These are phyloP conservation scores for Meganola albula DNA, from an alignment of 2,888 invertebrate species.

Conservation along the genomic window DNA sequence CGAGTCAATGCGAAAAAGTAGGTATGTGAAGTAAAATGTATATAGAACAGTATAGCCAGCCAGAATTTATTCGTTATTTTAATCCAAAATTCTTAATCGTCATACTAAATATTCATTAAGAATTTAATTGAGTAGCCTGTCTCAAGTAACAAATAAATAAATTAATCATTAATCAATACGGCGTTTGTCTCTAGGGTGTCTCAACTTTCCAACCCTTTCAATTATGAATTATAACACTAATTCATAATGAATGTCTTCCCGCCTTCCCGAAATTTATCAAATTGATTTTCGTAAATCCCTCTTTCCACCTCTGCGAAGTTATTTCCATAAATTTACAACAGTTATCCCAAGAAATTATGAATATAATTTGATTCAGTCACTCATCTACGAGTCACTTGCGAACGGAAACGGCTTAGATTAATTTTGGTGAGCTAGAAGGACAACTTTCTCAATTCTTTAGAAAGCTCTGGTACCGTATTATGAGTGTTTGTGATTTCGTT, in stretches of 20 bases:
- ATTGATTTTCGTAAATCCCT: constrained; percentile 65
- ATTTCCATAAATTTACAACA: constrained; percentile 68
- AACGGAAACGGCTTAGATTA: constrained; percentile 29
- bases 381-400: constrained; percentile 29
- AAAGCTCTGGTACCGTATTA: too few relatives aligned
- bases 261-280: constrained; percentile 70
- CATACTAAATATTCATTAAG: constrained; percentile 4
- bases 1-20: too few relatives aligned
- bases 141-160: constrained; percentile 31
- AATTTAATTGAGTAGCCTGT: constrained; percentile 33
- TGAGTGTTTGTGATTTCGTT: too few relatives aligned
- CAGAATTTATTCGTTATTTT: too few relatives aligned
- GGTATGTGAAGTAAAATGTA: too few relatives aligned
- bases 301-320: constrained; percentile 45
- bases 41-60: too few relatives aligned
- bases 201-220: constrained; percentile 69
- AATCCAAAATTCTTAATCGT: too few relatives aligned
- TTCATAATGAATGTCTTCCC: constrained; percentile 67
- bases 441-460: too few relatives aligned
- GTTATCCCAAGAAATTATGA: constrained; percentile 65
- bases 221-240: constrained; percentile 75
- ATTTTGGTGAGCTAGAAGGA: constrained; percentile 30
- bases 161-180: constrained; percentile 68
- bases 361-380: constrained; percentile 57
- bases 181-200: constrained; percentile 63